Evolutionary conservation across 2,888 invertebrate species (phyloP), one percentile per base, ranked within the genome.

Genomic region (Germaria angustata): DNA sequence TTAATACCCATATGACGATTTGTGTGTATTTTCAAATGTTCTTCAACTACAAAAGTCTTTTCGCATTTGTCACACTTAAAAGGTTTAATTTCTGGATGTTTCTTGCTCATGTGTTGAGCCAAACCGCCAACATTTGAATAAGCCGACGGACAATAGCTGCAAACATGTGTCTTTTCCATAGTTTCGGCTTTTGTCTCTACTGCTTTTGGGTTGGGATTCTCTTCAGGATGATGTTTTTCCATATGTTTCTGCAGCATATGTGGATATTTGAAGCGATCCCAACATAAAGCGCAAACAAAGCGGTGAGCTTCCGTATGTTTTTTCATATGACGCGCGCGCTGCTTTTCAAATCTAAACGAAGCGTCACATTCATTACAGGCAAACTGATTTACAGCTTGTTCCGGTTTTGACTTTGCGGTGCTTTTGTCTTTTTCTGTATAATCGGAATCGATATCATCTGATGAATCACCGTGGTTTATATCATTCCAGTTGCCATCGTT

Each of bases 1-100:
- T 84, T 82, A 66, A 71, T 80, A 39, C 82, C 84, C 79, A 76
- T 79, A 51, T 81, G 81, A 7, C 84, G 81, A 51, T 80, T 81
- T 32, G 73, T 84, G 22, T 84, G 84, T 72, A 81, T 81, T 59
- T 84, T 78, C 13, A 80, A 72, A 68, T 81, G 82, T 55, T 82
- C 82, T 32, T 82, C 82, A 2, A 82, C 82, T 32, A 82, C 82
- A 71, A 82, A 82, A 4, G 79, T 82, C 20, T 79, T 79, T 4
- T 79, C 71, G 32, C 82, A 82, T 46, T 82, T 79, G 34, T 82
- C 82, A 61, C 82, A 82, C 59, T 82, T 79, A 15, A 79, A 82
- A 11, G 82, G 82, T 6, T 79, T 76, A 34, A 82, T 79, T 71
- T 82, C 82, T 0, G 79, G 75, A 49, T 82, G 82, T 49, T 82